Evolutionary conservation across 2,797 vertebrate genomes (phyloP).

Genomic region (Octomys mimax): DNA sequence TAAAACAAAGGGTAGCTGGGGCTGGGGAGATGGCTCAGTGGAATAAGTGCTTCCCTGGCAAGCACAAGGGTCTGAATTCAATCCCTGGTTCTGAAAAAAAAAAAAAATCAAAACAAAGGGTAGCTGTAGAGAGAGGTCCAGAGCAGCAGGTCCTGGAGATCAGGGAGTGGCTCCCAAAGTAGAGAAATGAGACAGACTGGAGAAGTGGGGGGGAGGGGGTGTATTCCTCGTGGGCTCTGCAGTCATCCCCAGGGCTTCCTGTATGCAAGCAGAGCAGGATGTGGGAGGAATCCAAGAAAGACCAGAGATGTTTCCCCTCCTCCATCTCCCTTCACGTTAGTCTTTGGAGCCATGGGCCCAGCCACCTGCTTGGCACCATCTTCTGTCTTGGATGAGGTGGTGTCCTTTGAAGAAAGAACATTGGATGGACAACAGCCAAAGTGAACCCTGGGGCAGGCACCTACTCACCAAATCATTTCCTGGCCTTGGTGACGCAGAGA

Average conservation of each 20-base stretch:
- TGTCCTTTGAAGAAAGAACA: constrained; percentile 60
- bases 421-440: not conserved
- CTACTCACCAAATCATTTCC: constrained; percentile 53
- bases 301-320: not conserved
- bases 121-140: not conserved
- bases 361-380: not conserved
- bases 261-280: not conserved
- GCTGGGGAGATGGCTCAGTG: too few relatives aligned
- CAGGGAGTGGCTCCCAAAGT: not conserved
- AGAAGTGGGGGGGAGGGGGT: not conserved
- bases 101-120: not conserved
- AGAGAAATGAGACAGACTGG: not conserved
- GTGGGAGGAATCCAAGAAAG: not conserved
- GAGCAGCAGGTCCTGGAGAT: not conserved
- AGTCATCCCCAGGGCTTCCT: not conserved
- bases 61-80: too few relatives aligned
- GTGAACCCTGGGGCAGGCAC: not conserved
- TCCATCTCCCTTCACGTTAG: not conserved
- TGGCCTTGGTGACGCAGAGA: constrained; percentile 9
- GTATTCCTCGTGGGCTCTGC: not conserved
- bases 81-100: too few relatives aligned
- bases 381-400: not conserved
- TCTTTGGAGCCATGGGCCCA: not conserved
- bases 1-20: not conserved
- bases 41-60: too few relatives aligned